Evolutionary conservation across 2,888 invertebrate species (phyloP).

Genomic region (Catocala sponsa): DNA sequence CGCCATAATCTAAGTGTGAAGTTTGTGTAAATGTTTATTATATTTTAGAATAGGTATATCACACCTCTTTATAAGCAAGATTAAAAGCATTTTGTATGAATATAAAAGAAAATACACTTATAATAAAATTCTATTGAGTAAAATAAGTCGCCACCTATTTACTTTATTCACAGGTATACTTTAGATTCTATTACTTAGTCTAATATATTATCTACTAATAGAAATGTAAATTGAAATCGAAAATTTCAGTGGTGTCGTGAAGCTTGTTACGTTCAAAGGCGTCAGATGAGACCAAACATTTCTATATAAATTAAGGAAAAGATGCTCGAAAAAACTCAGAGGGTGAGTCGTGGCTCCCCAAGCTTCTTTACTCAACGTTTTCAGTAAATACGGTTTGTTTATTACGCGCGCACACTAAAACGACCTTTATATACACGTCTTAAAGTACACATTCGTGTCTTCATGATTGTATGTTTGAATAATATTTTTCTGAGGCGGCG

Average conservation of each 20-base stretch:
- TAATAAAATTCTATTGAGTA: background rate
- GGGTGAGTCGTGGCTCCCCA: constrained; percentile 77
- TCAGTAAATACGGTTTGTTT: constrained; percentile 77
- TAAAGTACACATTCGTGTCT: constrained; percentile 61
- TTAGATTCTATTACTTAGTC: constrained; percentile 19
- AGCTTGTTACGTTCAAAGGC: constrained; percentile 75
- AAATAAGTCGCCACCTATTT: constrained; percentile 4
- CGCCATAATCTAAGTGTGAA: constrained; percentile 66
- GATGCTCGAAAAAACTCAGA: constrained; percentile 79
- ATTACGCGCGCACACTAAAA: constrained; percentile 56
- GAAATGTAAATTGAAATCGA: constrained; percentile 61
- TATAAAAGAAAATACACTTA: background rate
- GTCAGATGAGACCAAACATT: constrained; percentile 82
- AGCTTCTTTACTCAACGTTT: constrained; percentile 83
- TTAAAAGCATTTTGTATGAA: background rate
- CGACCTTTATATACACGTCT: constrained; percentile 56
- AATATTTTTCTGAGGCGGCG: constrained; percentile 82
- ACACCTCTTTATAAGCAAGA: background rate
- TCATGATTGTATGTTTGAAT: constrained; percentile 61
- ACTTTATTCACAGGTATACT: constrained; percentile 9
- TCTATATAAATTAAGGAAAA: constrained; percentile 87
- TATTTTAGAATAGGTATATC: constrained; percentile 21
- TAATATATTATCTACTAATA: constrained; percentile 32
- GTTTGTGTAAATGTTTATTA: constrained; percentile 54
- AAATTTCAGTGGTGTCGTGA: constrained; percentile 65